These are phyloP conservation scores for Pheosia gnoma DNA, from an alignment of 2,888 invertebrate species.

Conservation along the genomic window DNA sequence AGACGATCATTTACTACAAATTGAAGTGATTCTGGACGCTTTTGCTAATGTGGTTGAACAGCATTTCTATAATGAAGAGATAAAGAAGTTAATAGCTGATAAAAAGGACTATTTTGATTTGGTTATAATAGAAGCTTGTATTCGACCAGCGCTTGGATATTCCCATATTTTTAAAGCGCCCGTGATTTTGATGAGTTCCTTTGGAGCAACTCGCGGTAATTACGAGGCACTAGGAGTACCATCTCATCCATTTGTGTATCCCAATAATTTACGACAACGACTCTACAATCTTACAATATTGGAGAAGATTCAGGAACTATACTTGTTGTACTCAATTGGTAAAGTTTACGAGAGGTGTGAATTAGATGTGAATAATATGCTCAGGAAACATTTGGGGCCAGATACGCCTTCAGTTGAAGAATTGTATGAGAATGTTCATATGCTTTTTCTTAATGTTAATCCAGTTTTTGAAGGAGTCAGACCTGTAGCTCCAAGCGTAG, in stretches of 20 bases:
- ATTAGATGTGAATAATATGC: constrained; percentile 17
- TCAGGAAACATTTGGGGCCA: constrained; percentile 37
- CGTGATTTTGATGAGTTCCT: constrained; percentile 48
- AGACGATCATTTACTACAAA: constrained; percentile 20
- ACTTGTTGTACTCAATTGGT: constrained; percentile 11
- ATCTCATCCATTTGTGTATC: constrained; percentile 36
- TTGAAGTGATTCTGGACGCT: constrained; percentile 5
- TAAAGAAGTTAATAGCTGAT: constrained; percentile 36
- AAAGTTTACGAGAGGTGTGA: constrained; percentile 11
- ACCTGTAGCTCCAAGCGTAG: constrained; percentile 61
- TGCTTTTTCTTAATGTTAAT: constrained; percentile 66
- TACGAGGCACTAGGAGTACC: constrained; percentile 33
- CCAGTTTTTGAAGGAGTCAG: constrained; percentile 57
- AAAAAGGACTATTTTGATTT: constrained; percentile 46
- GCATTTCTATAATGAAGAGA: constrained; percentile 35
- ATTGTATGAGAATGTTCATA: constrained; percentile 46
- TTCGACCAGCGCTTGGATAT: constrained; percentile 31
- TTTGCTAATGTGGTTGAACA: constrained; percentile 24
- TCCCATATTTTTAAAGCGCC: constrained; percentile 47
- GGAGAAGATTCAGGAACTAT: constrained; percentile 41
- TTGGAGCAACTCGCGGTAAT: constrained; percentile 31
- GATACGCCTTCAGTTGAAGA: constrained; percentile 34
- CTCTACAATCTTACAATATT: constrained; percentile 37
- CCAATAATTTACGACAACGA: constrained; percentile 27
- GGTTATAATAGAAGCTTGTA: constrained; percentile 43